phyloP scores from a whole-genome alignment of 2,888 invertebrate species.

The Diloba caeruleocephala region DNA sequence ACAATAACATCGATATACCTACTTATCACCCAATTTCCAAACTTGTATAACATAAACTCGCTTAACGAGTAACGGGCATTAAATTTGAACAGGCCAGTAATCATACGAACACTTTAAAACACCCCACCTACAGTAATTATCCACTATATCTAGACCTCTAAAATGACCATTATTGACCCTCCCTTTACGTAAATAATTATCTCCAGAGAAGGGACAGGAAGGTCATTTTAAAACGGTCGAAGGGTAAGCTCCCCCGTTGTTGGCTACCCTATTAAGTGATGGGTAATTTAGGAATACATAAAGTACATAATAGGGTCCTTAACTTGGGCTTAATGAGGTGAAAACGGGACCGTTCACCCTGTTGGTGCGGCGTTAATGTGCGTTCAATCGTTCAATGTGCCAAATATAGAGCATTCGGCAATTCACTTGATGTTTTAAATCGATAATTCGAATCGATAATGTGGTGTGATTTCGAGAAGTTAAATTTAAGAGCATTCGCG shows the following conservation, averaged over 20 bases:
- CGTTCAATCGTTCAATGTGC: conserved; percentile 65
- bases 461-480: conserved; percentile 39
- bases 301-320: conserved; percentile 89
- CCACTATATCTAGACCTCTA: conserved; percentile 67
- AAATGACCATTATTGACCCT: conserved; percentile 43
- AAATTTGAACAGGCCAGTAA: conserved; percentile 86
- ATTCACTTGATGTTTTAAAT: conserved; percentile 53
- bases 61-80: conserved; percentile 76
- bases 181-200: conserved; percentile 39
- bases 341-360: conserved; percentile 83
- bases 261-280: conserved; percentile 86
- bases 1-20: conserved; percentile 44
- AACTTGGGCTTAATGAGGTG: conserved; percentile 87
- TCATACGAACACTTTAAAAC: conserved; percentile 85
- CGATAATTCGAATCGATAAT: conserved; percentile 53
- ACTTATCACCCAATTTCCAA: conserved; percentile 70
- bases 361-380: conserved; percentile 71
- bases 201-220: conserved; percentile 48
- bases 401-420: conserved; percentile 57
- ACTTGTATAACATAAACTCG: conserved; percentile 68
- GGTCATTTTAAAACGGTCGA: conserved; percentile 67
- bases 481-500: conserved; percentile 35
- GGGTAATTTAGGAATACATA: conserved; percentile 89
- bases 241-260: conserved; percentile 76
- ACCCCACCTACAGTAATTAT: conserved; percentile 73